Percentiles rank a stretch among this genome's conserved stretches.
phyloP scores from a whole-genome alignment of 2,888 invertebrate genomes.

The Melanotus villosus region DNA sequence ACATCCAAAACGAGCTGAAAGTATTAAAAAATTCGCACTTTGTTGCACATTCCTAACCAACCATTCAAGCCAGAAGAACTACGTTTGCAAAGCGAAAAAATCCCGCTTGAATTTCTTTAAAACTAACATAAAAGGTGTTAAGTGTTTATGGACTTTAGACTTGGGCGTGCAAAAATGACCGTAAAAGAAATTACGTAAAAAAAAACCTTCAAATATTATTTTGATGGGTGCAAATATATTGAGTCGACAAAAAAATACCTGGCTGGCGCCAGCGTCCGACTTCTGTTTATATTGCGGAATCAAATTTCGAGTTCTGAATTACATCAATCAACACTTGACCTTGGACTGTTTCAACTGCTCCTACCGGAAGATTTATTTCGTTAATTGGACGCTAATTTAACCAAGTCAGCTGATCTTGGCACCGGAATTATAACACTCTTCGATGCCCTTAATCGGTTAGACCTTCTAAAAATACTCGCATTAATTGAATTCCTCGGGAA shows the following conservation, averaged over 20 bases:
- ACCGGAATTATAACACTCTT: background rate
- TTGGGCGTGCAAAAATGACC: slow-evolving; percentile 19
- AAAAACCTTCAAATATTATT: slow-evolving; percentile 30
- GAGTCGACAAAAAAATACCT: slow-evolving; percentile 36
- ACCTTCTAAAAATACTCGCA: background rate
- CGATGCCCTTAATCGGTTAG: background rate
- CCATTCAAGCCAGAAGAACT: no score
- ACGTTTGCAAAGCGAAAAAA: no score
- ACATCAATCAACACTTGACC: slow-evolving; percentile 29
- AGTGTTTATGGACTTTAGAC: background rate
- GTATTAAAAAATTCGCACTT: no score
- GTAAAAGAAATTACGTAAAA: background rate
- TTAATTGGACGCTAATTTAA: slow-evolving; percentile 20
- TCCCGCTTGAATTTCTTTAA: no score
- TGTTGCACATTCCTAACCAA: no score
- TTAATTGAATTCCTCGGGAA: background rate
- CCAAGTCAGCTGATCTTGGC: slow-evolving; percentile 19
- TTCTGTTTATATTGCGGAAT: slow-evolving; percentile 31
- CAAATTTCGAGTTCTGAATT: slow-evolving; percentile 31
- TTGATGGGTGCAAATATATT: slow-evolving; percentile 34
- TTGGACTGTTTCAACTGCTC: background rate
- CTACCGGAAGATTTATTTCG: slow-evolving; percentile 19
- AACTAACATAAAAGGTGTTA: no score
- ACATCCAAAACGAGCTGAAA: no score
- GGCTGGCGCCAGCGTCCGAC: slow-evolving; percentile 29